Evolutionary conservation across 1,140 invertebrate genomes (phyloP).

Genomic region (Orius insidiosus): DNA sequence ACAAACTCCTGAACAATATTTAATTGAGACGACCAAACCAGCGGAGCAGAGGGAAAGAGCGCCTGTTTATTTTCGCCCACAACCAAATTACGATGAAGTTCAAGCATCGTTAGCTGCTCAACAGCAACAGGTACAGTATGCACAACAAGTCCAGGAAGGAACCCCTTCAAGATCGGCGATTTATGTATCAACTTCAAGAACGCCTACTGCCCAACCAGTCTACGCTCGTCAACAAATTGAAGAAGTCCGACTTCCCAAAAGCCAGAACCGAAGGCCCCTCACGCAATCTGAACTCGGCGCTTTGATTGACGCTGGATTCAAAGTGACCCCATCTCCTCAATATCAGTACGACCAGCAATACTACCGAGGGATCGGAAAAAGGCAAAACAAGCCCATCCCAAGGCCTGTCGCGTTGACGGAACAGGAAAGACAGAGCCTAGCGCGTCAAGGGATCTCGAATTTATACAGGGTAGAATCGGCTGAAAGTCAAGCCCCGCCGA

Average conservation of each 20-base stretch:
- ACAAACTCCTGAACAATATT: slow-evolving; percentile 4
- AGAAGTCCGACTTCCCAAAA: not conserved
- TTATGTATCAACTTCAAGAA: no score
- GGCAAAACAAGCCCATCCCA: slow-evolving; percentile 1
- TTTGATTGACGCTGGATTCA: not conserved
- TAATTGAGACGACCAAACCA: not conserved
- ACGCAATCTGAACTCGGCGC: not conserved
- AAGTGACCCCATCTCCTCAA: not conserved
- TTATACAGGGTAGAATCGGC: slow-evolving; percentile 1
- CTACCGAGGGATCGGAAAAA: not conserved
- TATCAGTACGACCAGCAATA: not conserved
- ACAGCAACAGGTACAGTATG: no score
- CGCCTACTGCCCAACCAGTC: not conserved
- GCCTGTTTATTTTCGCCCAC: no score
- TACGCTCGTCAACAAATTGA: not conserved
- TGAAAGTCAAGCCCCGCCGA: not conserved
- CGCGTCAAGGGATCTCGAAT: not conserved
- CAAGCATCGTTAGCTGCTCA: no score
- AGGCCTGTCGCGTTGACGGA: not conserved
- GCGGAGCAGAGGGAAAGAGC: not conserved
- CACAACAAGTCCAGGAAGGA: no score
- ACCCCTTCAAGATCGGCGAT: no score
- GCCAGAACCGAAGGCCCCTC: not conserved
- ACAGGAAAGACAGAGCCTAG: not conserved
- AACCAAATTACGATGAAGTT: no score